Conservation (phyloP, 35 echinoderm and acorn worm genomes). For the Hemicentrotus pulcherrimus region DNA sequence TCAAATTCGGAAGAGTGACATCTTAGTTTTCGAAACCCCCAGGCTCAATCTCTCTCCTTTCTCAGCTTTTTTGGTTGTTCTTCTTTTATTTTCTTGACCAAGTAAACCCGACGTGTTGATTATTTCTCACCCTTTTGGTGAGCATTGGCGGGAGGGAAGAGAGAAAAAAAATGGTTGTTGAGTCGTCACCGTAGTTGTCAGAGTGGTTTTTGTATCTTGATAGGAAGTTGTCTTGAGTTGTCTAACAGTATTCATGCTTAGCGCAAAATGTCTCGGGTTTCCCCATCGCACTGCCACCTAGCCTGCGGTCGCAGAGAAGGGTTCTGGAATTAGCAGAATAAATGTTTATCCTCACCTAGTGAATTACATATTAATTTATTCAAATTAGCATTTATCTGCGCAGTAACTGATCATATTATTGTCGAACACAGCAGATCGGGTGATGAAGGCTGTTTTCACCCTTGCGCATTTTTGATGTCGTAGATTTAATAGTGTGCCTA, state of each 20-base stretch:
- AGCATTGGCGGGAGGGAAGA: background rate
- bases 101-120: constrained; percentile 1
- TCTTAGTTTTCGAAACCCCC: constrained; percentile 38
- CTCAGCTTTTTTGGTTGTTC: background rate
- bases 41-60: constrained; percentile 14
- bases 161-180: background rate
- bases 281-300: background rate
- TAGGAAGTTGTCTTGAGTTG: constrained; percentile 16
- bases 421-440: constrained; percentile 44
- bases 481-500: constrained; percentile 39
- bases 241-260: constrained; percentile 48
- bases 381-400: constrained; percentile 56
- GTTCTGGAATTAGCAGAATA: constrained; percentile 48
- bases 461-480: constrained; percentile 41
- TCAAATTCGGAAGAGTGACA: background rate
- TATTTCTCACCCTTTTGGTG: constrained; percentile 10
- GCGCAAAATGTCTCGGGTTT: constrained; percentile 46
- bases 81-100: constrained; percentile 5
- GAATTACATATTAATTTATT: constrained; percentile 57
- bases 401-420: constrained; percentile 58
- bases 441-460: constrained; percentile 36
- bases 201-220: background rate
- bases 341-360: constrained; percentile 49
- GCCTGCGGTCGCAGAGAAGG: constrained; percentile 28
- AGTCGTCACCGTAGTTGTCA: background rate